These are phyloP conservation scores for Coleophora flavipennella DNA, from an alignment of 2,888 invertebrate species.

Conservation along the genomic window DNA sequence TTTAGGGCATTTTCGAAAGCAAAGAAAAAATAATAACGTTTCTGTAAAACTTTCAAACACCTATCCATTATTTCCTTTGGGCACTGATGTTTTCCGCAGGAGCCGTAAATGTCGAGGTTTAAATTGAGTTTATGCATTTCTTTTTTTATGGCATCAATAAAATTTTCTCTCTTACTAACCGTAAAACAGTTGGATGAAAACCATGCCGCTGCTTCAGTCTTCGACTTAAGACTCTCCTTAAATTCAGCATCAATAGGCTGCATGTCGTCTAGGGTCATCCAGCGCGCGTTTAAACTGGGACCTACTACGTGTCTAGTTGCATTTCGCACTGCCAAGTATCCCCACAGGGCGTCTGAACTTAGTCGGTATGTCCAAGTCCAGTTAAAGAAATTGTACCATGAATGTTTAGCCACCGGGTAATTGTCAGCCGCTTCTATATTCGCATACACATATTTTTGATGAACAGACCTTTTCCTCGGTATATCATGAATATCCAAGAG, in stretches of 20 bases:
- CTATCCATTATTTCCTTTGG: conserved; percentile 23
- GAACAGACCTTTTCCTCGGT: conserved; percentile 24
- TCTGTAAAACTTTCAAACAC: conserved; percentile 33
- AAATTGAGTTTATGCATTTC: conserved; percentile 30
- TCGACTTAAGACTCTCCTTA: conserved; percentile 22
- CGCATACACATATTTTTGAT: conserved; percentile 46
- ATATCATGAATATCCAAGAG: conserved; percentile 19
- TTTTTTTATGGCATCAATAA: conserved; percentile 24
- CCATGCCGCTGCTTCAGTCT: conserved; percentile 41
- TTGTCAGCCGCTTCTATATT: conserved; percentile 41
- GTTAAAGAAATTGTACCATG: conserved; percentile 43
- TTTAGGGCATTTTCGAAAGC: conserved; percentile 49
- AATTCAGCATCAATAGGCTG: conserved; percentile 19
- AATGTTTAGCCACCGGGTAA: conserved; percentile 33
- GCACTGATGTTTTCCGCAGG: conserved; percentile 37
- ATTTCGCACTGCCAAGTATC: conserved; percentile 36
- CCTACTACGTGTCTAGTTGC: conserved; percentile 31
- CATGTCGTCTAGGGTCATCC: conserved; percentile 28
- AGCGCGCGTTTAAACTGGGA: conserved; percentile 28
- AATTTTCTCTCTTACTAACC: conserved; percentile 33
- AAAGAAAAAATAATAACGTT: conserved; percentile 48
- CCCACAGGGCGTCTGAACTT: conserved; percentile 45
- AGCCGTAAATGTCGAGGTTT: conserved; percentile 38
- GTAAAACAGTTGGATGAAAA: conserved; percentile 45
- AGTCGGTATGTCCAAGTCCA: conserved; percentile 58